Evolutionary conservation across 2,888 invertebrate species (phyloP).

Genomic region (Tridacna crocea): DNA sequence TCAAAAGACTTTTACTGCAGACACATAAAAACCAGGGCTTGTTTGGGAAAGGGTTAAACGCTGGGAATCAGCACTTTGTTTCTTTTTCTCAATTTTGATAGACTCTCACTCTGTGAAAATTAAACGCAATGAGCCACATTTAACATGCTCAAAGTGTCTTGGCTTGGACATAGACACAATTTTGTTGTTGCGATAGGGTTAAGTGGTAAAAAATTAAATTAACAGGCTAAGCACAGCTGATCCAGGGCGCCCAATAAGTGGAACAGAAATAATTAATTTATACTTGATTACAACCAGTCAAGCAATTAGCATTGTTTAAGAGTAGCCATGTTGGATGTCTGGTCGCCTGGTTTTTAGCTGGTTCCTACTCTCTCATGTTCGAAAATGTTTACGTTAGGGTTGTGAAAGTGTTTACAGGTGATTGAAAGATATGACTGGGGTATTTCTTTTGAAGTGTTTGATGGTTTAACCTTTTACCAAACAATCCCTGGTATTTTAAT

Average conservation of each 20-base stretch:
- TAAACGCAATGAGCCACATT: no score
- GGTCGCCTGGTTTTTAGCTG: constrained; percentile 54
- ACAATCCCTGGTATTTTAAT: neutral
- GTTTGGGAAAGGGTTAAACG: neutral
- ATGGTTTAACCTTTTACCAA: neutral
- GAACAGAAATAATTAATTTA: constrained; percentile 56
- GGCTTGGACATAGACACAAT: no score
- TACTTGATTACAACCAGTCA: constrained; percentile 48
- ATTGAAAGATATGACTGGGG: constrained; percentile 24
- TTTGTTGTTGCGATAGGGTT: no score
- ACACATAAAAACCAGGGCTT: neutral
- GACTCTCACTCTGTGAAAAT: no score
- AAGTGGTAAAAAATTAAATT: constrained; percentile 6
- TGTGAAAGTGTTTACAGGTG: constrained; percentile 27
- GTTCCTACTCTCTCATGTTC: constrained; percentile 33
- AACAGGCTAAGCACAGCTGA: constrained; percentile 7
- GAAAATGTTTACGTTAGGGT: constrained; percentile 36
- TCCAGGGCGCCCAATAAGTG: constrained; percentile 19
- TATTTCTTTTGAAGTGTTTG: constrained; percentile 31
- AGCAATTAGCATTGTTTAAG: constrained; percentile 60
- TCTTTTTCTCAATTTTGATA: no score
- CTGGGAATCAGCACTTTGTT: no score
- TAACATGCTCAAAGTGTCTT: no score
- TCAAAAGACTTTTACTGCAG: neutral
- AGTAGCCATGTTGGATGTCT: constrained; percentile 52